These are phyloP conservation scores for Fragum fragum DNA, from an alignment of 2,888 invertebrate genomes.

Conservation along the genomic window DNA sequence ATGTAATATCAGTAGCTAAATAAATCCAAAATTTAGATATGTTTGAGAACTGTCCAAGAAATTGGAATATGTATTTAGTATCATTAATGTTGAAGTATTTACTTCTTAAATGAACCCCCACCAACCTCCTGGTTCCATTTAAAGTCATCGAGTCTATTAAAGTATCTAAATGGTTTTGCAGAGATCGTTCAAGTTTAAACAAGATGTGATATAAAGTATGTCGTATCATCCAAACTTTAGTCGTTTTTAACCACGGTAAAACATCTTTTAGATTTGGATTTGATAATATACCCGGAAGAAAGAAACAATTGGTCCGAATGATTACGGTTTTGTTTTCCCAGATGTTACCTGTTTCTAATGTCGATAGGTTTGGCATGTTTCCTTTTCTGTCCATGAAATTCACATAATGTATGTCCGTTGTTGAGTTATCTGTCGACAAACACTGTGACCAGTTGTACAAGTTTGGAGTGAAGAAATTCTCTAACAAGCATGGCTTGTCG, in stretches of 20 bases:
- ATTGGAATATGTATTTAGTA: background rate
- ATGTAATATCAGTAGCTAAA: background rate
- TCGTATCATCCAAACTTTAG: background rate
- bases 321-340: background rate
- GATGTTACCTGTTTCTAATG: background rate
- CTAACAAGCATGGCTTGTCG: background rate
- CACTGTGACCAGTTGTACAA: slow-evolving; percentile 7
- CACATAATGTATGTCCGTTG: background rate
- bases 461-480: background rate
- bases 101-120: background rate
- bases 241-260: background rate
- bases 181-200: background rate
- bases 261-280: background rate
- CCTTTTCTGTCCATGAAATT: background rate
- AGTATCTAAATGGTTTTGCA: background rate
- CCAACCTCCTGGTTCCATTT: background rate
- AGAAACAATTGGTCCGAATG: background rate
- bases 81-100: background rate
- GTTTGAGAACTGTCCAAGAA: background rate
- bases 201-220: background rate
- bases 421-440: background rate
- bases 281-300: background rate
- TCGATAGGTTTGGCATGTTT: background rate
- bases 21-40: background rate
- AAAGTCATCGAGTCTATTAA: background rate